Evolutionary conservation across 2,797 vertebrate genomes (phyloP).

Genomic region (Odontamblyopus lacepedii): DNA sequence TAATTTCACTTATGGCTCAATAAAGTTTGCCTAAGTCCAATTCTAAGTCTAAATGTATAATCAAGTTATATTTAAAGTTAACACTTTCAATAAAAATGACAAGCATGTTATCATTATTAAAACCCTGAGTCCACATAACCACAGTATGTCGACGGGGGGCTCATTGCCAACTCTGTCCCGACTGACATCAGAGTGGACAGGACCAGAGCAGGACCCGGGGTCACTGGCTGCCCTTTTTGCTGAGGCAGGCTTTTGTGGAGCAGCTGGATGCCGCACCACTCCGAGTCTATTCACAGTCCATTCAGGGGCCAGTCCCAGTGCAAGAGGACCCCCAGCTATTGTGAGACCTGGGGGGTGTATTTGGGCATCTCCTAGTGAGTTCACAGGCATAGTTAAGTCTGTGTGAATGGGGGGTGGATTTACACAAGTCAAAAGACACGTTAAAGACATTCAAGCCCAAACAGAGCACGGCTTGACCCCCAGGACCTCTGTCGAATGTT

Average conservation of each 20-base stretch:
- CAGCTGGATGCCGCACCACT: conserved; percentile 59
- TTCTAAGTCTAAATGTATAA: no score
- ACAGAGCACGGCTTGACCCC: conserved; percentile 50
- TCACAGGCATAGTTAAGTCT: conserved; percentile 66
- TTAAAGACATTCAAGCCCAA: conserved; percentile 56
- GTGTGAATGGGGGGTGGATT: conserved; percentile 61
- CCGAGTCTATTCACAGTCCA: conserved; percentile 57
- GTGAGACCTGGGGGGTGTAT: conserved; percentile 56
- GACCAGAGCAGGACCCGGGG: conserved; percentile 43
- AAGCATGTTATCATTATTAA: neutral
- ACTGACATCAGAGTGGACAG: conserved; percentile 52
- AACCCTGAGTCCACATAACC: conserved; percentile 3
- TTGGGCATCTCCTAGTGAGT: conserved; percentile 70
- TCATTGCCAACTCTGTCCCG: conserved; percentile 38
- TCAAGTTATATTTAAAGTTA: no score
- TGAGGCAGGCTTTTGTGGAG: conserved; percentile 60
- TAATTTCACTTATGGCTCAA: no score
- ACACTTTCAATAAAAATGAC: neutral
- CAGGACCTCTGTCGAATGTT: conserved; percentile 34
- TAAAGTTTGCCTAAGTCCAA: no score
- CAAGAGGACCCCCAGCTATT: conserved; percentile 59
- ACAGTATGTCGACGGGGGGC: conserved; percentile 23
- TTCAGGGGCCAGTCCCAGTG: conserved; percentile 63
- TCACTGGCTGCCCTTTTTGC: conserved; percentile 60
- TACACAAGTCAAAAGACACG: conserved; percentile 61